A percentile compares a stretch with the other conserved stretches of the same genome.
These are phyloP conservation scores for Epicampocera succincta DNA, from an alignment of 2,888 invertebrate genomes.

Conservation along the genomic window DNA sequence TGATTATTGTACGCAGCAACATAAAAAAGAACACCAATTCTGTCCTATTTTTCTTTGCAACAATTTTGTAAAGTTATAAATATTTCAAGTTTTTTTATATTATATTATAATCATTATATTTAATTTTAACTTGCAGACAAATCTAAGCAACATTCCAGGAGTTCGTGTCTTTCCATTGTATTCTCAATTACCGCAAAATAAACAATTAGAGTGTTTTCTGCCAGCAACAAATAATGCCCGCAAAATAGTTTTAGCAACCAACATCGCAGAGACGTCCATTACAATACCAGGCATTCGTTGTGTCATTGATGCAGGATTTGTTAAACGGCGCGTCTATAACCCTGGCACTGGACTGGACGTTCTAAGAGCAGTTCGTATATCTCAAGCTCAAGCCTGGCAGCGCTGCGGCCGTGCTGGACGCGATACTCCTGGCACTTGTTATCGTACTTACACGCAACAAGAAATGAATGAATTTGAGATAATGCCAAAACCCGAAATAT, in stretches of 20 bases:
- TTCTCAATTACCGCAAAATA: slow-evolving; percentile 92
- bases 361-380: slow-evolving; percentile 90
- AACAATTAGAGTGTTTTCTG: slow-evolving; percentile 93
- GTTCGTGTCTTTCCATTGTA: slow-evolving; percentile 93
- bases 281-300: slow-evolving; percentile 96
- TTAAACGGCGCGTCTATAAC: slow-evolving; percentile 93
- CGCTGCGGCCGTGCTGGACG: slow-evolving; percentile 95
- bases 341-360: slow-evolving; percentile 91
- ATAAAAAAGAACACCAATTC: too few relatives aligned
- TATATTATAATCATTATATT: neutral
- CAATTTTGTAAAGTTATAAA: too few relatives aligned
- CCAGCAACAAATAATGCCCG: slow-evolving; percentile 87
- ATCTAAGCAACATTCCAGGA: slow-evolving; percentile 83
- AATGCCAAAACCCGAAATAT: slow-evolving; percentile 93
- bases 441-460: slow-evolving; percentile 90
- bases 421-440: slow-evolving; percentile 92
- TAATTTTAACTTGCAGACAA: slow-evolving; percentile 78
- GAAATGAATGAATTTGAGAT: slow-evolving; percentile 88
- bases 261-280: slow-evolving; percentile 98
- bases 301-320: slow-evolving; percentile 95
- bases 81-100: too few relatives aligned
- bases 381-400: slow-evolving; percentile 97
- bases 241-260: slow-evolving; percentile 97
- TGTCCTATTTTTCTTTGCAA: too few relatives aligned
- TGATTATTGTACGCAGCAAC: too few relatives aligned